phyloP scores from a whole-genome alignment of 1,140 invertebrate genomes.

The Bombus breviceps region DNA sequence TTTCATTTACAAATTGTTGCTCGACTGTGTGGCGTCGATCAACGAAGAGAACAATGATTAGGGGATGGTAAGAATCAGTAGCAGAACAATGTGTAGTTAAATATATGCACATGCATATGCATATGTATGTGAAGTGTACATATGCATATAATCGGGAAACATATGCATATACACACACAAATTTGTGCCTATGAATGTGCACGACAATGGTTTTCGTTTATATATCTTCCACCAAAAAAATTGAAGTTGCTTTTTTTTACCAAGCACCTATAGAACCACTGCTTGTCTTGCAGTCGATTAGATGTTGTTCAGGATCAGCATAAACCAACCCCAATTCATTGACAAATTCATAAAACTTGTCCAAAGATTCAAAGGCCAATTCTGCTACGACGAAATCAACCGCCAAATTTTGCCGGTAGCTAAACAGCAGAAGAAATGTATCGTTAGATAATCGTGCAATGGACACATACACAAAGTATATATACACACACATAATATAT shows the following conservation, averaged over 20 bases:
- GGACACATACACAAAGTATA: neutral
- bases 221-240: constrained; percentile 60
- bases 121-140: constrained; percentile 43
- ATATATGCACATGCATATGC: constrained; percentile 67
- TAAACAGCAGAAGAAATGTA: constrained; percentile 86
- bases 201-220: constrained; percentile 39
- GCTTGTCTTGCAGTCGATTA: constrained; percentile 94
- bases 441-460: constrained; percentile 72
- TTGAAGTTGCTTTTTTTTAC: constrained; percentile 67
- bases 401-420: constrained; percentile 95
- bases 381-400: constrained; percentile 92
- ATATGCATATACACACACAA: constrained; percentile 65
- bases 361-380: constrained; percentile 92
- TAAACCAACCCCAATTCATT: constrained; percentile 90
- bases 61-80: constrained; percentile 49
- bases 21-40: constrained; percentile 22
- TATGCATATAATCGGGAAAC: constrained; percentile 61
- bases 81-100: constrained; percentile 35
- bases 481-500: constrained; percentile 12
- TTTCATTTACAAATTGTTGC: constrained; percentile 47
- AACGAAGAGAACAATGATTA: constrained; percentile 54
- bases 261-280: constrained; percentile 84
- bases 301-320: constrained; percentile 86
- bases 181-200: constrained; percentile 29
- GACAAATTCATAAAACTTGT: constrained; percentile 94